Base-by-base conservation (phyloP, 2,113 vertebrate species). In the Xyliphius kryptos region DNA sequence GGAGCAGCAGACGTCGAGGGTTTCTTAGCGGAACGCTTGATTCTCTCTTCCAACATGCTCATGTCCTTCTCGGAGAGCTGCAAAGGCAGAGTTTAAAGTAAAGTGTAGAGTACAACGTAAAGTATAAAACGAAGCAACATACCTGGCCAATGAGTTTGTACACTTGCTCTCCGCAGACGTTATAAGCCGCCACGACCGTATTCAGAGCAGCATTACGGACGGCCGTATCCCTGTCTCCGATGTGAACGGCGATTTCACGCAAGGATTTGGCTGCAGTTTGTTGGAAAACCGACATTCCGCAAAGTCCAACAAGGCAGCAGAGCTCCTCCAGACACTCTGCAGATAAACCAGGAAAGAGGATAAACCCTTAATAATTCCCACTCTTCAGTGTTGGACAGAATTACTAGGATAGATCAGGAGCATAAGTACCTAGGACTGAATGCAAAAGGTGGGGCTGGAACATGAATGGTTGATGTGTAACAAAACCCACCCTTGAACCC, bases 61-160 rank as follows among this genome's bases (percentile, higher is more conserved):
- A 99, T 90, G 66, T 98, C 95, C 61, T 99, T 99, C 73, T 99
- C 96, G 5, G 96, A 97, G 64, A 99, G 86, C 96, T 99, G 56
- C 5, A n/a, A 37, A 9, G n/a, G n/a, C n/a, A 19, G 2, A 37
- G 17, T 10, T 15, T 10, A 19, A 19, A 2, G 19, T 2, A 20
- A 50, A 9, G 22, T 16, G 21, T 48, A 19, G 3, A 48, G 2
- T 9, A 1, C 3, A 15, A 20, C 15, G 32, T 15, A 10, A 10
- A 19, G 10, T 0, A 9, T 12, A 5, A n/a, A 13, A 6, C 1
- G 9, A 36, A 0, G 3, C 6, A 21, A 1, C 93, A 90, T 74
- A 99, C 96, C 62, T 94, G 95, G 81, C 96, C 96, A 22, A 99
- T 94, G 5, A 98, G 89, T 77, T 97, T 99, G 89, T 95, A 98